Evolutionary conservation across 92 coral and sea anemone genomes (phyloP).

Genomic region (Diadumene lineata): DNA sequence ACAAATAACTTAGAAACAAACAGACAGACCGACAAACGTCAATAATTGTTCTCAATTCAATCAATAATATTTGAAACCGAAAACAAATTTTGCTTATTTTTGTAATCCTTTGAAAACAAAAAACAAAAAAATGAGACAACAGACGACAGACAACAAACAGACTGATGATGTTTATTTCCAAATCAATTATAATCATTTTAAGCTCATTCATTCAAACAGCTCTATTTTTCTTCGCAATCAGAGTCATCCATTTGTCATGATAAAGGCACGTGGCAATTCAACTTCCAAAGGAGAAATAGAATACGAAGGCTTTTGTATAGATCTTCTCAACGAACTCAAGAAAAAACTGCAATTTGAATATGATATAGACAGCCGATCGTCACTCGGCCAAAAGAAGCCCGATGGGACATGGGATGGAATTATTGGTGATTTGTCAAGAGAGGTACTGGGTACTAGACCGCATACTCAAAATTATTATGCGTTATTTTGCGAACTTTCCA

Average conservation of each 20-base stretch:
- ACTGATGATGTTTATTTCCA: no score
- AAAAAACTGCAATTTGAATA: slow-evolving; percentile 72
- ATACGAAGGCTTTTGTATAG: slow-evolving; percentile 86
- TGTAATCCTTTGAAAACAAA: no score
- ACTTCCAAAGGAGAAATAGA: not conserved
- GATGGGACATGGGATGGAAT: slow-evolving; percentile 69
- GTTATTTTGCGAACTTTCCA: no score
- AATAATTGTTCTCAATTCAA: no score
- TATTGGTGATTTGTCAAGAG: slow-evolving; percentile 71
- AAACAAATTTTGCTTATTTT: no score
- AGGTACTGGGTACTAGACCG: slow-evolving; percentile 43
- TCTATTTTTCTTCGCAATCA: not conserved
- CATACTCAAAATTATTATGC: no score
- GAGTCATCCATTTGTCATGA: slow-evolving; percentile 4
- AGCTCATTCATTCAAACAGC: no score
- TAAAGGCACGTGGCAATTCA: not conserved
- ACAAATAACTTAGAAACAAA: not conserved
- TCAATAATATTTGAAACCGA: no score
- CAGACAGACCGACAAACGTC: not conserved
- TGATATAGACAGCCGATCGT: slow-evolving; percentile 44
- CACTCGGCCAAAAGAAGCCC: slow-evolving; percentile 40
- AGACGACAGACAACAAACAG: no score
- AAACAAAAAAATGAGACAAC: no score
- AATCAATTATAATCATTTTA: no score
- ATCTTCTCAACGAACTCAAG: slow-evolving; percentile 59